phyloP scores from a whole-genome alignment of 2,888 invertebrate species.

The Antheraea yamamai region DNA sequence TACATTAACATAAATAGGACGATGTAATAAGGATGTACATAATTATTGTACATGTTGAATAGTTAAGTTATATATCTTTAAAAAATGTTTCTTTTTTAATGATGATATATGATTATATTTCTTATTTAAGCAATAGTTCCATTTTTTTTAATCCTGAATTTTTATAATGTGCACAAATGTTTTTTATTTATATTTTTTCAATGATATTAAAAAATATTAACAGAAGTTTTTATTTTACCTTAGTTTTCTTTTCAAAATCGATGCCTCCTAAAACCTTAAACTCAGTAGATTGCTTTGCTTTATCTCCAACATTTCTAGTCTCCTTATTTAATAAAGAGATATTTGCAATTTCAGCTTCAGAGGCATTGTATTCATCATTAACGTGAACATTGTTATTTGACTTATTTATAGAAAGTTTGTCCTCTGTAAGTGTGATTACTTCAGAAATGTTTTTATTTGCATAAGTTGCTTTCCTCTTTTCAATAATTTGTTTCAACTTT shows the following conservation, averaged over 20 bases:
- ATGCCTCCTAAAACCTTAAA: slow-evolving; percentile 87
- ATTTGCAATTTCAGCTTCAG: slow-evolving; percentile 27
- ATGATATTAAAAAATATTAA: too few relatives aligned
- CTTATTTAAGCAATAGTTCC: too few relatives aligned
- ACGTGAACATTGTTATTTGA: slow-evolving; percentile 42
- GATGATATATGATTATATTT: too few relatives aligned
- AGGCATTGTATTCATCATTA: slow-evolving; percentile 33
- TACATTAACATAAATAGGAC: too few relatives aligned
- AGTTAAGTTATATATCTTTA: too few relatives aligned
- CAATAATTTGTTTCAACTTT: slow-evolving; percentile 83
- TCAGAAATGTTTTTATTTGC: slow-evolving; percentile 46
- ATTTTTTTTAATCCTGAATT: too few relatives aligned
- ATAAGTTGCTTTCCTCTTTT: slow-evolving; percentile 74
- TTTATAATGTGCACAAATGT: too few relatives aligned
- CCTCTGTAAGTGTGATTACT: slow-evolving; percentile 35
- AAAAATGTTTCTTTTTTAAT: too few relatives aligned
- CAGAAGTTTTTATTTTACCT: slow-evolving; percentile 52
- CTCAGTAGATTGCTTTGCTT: slow-evolving; percentile 50
- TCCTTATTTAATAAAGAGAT: slow-evolving; percentile 23
- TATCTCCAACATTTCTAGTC: slow-evolving; percentile 30
- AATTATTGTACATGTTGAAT: too few relatives aligned
- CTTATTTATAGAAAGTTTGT: slow-evolving; percentile 23
- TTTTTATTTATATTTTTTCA: too few relatives aligned
- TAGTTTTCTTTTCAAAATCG: slow-evolving; percentile 80
- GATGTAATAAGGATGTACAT: too few relatives aligned